Evolutionary conservation across 1,140 invertebrate species (phyloP).

Genomic region (Cepaea nemoralis): DNA sequence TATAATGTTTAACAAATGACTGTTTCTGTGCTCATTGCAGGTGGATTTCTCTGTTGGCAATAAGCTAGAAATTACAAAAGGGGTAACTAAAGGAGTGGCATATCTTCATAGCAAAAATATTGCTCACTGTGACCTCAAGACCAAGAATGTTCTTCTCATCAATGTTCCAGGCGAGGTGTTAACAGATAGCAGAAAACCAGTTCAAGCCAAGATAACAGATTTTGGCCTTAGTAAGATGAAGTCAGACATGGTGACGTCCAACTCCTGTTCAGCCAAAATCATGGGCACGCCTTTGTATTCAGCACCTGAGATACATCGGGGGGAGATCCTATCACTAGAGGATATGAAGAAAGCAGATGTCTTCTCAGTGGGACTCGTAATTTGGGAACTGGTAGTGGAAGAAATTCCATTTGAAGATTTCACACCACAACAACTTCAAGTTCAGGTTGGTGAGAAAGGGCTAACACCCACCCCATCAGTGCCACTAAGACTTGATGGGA

Average conservation of each 20-base stretch:
- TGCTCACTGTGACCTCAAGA: constrained; percentile 12
- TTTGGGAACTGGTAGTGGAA: no score
- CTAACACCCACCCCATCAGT: background rate
- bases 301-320: background rate
- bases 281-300: background rate
- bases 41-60: background rate
- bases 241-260: constrained; percentile 15
- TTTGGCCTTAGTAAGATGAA: constrained; percentile 19
- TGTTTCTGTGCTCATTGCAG: no score
- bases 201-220: background rate
- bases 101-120: constrained; percentile 5
- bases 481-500: background rate
- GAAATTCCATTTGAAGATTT: no score
- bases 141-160: constrained; percentile 11
- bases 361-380: background rate
- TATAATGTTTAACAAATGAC: no score
- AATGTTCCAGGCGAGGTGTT: background rate
- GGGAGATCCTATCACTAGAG: background rate
- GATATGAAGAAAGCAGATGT: constrained; percentile 13
- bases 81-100: background rate
- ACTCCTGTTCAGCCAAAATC: background rate
- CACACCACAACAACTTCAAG: background rate
- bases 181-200: background rate
- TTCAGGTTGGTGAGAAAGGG: constrained; percentile 3
- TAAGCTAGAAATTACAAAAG: background rate